Conservation (phyloP, 2,888 invertebrate species). For the Tipula helvola region DNA sequence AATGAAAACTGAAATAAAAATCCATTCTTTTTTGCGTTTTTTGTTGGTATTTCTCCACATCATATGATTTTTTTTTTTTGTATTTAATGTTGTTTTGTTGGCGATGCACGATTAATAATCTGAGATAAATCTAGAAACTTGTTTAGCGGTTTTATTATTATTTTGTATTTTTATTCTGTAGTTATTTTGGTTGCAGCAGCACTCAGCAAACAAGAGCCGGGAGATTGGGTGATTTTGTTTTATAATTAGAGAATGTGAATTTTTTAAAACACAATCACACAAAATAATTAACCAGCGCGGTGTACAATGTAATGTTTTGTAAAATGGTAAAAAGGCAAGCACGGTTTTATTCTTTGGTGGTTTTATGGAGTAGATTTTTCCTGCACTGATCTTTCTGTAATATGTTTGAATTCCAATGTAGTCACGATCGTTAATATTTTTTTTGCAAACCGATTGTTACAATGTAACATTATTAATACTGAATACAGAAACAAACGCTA, state of each 20-base stretch:
- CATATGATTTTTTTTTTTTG: not conserved
- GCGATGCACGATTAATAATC: not conserved
- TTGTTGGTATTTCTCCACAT: not conserved
- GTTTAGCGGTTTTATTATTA: not conserved
- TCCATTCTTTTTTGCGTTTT: not conserved
- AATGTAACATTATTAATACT: not conserved
- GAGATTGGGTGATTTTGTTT: not conserved
- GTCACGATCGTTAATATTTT: not conserved
- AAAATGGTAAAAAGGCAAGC: not conserved
- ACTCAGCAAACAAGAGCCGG: not conserved
- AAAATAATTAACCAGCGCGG: not conserved
- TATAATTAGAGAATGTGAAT: not conserved
- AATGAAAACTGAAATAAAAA: not conserved
- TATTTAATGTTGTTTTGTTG: constrained; percentile 6
- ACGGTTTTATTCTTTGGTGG: not conserved
- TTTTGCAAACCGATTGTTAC: not conserved
- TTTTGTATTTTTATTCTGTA: not conserved
- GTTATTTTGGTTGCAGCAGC: not conserved
- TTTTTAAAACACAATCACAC: not conserved
- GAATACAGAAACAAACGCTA: not conserved
- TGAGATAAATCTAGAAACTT: not conserved
- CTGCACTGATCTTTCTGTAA: not conserved
- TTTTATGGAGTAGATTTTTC: not conserved
- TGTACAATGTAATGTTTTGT: not conserved
- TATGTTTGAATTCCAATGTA: not conserved